Percentiles rank a stretch among this genome's conserved stretches.
phyloP scores from a whole-genome alignment of 2,888 invertebrate species.

The Macaria notata region DNA sequence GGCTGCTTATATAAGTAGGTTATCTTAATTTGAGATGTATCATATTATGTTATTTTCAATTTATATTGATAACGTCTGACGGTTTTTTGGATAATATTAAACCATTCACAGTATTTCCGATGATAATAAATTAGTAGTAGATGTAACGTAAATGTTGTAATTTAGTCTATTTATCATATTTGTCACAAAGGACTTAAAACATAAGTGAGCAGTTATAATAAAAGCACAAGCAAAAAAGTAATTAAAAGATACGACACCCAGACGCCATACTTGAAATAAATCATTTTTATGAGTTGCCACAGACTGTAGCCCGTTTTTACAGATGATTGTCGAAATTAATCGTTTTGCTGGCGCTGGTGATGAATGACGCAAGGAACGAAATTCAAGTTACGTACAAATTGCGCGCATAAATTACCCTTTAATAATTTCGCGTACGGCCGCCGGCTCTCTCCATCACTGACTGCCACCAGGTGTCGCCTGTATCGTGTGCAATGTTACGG shows the following conservation, averaged over 20 bases:
- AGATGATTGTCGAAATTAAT: constrained; percentile 72
- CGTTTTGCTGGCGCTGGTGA: constrained; percentile 59
- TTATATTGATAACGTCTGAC: too few species aligned
- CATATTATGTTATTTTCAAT: too few species aligned
- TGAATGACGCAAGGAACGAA: constrained; percentile 76
- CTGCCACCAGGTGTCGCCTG: constrained; percentile 69
- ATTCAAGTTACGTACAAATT: constrained; percentile 79
- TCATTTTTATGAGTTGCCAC: constrained; percentile 25
- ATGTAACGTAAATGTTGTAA: too few species aligned
- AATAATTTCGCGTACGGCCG: constrained; percentile 74
- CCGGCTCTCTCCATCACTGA: constrained; percentile 62
- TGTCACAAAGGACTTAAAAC: not conserved
- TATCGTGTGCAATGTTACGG: constrained; percentile 49
- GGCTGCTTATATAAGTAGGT: too few species aligned
- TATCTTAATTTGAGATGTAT: too few species aligned
- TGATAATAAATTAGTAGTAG: too few species aligned
- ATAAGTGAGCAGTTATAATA: not conserved
- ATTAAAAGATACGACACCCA: constrained; percentile 23
- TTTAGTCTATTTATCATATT: too few species aligned
- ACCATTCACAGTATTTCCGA: too few species aligned
- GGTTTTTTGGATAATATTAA: too few species aligned
- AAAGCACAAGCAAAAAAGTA: not conserved
- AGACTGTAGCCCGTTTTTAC: constrained; percentile 55
- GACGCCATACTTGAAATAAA: constrained; percentile 22
- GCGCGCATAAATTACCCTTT: constrained; percentile 79